These are phyloP conservation scores for Aplocera efformata DNA, from an alignment of 2,888 invertebrate genomes.

Conservation along the genomic window DNA sequence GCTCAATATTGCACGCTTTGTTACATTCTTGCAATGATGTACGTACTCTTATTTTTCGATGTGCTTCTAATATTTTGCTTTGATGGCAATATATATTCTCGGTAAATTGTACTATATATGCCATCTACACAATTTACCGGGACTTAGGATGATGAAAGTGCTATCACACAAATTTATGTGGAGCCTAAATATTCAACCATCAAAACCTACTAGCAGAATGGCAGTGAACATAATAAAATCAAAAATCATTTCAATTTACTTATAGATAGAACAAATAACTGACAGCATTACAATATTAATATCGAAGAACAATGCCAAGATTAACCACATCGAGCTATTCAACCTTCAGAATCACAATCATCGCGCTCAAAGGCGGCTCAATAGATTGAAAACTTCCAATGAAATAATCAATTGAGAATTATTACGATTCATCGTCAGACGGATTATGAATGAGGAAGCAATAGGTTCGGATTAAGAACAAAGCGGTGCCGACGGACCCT, in stretches of 20 bases:
- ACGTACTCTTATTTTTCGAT: constrained; percentile 22
- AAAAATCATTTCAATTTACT: constrained; percentile 15
- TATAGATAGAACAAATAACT: constrained; percentile 5
- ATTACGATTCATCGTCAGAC: constrained; percentile 74
- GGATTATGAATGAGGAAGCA: constrained; percentile 61
- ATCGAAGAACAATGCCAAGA: constrained; percentile 49
- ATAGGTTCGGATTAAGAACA: constrained; percentile 67
- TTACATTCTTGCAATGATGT: constrained; percentile 52
- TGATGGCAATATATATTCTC: too few relatives aligned
- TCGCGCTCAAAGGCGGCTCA: constrained; percentile 53
- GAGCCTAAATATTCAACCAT: too few relatives aligned
- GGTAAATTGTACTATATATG: too few relatives aligned
- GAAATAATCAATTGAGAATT: constrained; percentile 73
- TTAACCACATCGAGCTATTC: constrained; percentile 43
- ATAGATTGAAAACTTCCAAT: constrained; percentile 61
- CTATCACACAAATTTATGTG: too few relatives aligned
- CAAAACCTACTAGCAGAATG: too few relatives aligned
- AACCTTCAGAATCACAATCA: constrained; percentile 56
- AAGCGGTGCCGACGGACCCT: constrained; percentile 65
- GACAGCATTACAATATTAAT: constrained; percentile 19
- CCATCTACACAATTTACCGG: too few relatives aligned
- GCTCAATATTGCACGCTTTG: constrained; percentile 64
- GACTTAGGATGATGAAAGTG: too few relatives aligned
- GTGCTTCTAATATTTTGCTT: too few relatives aligned
- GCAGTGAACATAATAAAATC: too few relatives aligned